These are phyloP conservation scores for Netelia virgata DNA, from an alignment of 2,888 invertebrate species.

Conservation along the genomic window DNA sequence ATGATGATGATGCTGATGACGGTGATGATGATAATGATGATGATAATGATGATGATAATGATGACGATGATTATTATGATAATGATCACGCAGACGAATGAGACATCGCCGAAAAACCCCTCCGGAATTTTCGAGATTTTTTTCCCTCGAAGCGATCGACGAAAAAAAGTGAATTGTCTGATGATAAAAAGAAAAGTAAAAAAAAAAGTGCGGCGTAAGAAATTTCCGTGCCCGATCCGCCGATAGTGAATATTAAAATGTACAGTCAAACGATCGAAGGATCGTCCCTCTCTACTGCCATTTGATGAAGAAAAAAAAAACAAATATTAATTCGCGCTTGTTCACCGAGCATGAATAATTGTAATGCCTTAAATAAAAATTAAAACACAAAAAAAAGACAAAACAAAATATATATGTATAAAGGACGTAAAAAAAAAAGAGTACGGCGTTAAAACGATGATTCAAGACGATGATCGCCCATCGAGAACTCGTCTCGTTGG, in stretches of 20 bases:
- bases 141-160: background rate
- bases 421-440: conserved; percentile 5
- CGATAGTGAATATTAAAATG: conserved; percentile 63
- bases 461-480: conserved; percentile 15
- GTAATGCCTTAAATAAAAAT: conserved; percentile 69
- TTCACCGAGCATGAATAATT: conserved; percentile 67
- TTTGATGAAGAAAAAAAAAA: conserved; percentile 70
- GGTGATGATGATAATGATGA: background rate
- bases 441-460: conserved; percentile 4
- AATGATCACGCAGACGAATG: no score
- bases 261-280: conserved; percentile 67
- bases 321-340: conserved; percentile 73
- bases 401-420: conserved; percentile 58
- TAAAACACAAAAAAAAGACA: conserved; percentile 51
- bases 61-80: no score
- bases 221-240: conserved; percentile 40
- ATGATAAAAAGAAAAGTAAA: conserved; percentile 44
- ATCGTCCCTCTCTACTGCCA: conserved; percentile 78
- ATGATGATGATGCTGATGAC: background rate
- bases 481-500: conserved; percentile 13
- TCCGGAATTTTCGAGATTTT: background rate
- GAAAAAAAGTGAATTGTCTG: background rate
- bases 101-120: conserved; percentile 3
- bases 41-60: background rate
- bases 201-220: conserved; percentile 12